Evolutionary conservation across 1,140 invertebrate species (phyloP).

Genomic region (Polypedilum pembai): DNA sequence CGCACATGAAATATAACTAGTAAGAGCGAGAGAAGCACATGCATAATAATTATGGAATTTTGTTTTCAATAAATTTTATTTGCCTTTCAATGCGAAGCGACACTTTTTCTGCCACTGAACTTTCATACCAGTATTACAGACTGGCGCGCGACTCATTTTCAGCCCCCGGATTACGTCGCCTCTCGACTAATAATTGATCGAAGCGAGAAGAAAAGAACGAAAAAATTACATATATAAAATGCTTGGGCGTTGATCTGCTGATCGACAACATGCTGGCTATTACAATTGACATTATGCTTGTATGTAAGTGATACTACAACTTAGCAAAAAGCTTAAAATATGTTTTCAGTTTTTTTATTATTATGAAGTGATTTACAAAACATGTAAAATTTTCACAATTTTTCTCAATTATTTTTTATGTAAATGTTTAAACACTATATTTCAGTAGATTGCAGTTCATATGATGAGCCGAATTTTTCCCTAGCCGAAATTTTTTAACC

Average conservation of each 20-base stretch:
- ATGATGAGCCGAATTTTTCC: no score
- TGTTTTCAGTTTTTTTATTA: no score
- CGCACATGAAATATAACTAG: no score
- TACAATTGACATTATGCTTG: conserved; percentile 21
- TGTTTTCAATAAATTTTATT: conserved; percentile 28
- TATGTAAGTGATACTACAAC: conserved; percentile 15
- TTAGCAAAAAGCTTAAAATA: no score
- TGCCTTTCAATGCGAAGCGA: conserved; percentile 20
- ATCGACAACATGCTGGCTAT: conserved; percentile 14
- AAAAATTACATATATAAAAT: neutral
- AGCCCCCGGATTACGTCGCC: neutral
- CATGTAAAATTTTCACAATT: no score
- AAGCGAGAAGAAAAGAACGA: neutral
- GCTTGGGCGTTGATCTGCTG: conserved; percentile 16
- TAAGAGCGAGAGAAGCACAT: neutral
- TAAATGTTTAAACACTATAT: no score
- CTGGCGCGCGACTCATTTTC: neutral
- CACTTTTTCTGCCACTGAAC: conserved; percentile 25
- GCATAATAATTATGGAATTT: conserved; percentile 28
- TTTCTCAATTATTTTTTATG: neutral
- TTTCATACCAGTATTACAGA: neutral
- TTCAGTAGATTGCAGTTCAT: no score
- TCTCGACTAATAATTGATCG: neutral
- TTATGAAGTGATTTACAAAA: no score
- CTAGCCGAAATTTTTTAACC: no score